Base-by-base conservation (phyloP, 2,797 vertebrate genomes). In the Lepus townsendii region DNA sequence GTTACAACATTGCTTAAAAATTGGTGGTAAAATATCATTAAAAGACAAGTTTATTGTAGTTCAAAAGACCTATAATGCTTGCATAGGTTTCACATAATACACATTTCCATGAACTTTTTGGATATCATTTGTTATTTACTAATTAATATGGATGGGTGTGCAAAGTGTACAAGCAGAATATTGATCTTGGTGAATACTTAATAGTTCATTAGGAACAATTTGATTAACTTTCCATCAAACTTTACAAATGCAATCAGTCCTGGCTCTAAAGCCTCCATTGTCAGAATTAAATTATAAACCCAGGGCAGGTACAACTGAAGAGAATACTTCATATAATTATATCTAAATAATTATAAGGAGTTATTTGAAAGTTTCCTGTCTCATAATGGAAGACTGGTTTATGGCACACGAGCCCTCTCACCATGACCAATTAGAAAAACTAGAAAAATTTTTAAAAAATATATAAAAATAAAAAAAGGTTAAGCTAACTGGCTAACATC, bases 221-320 rank as follows among this genome's bases (percentile, higher is more conserved):
- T 77, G 54, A 88, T 65, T 92, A 22, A 84, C 72, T 95, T 96
- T 27, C 13, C 20, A 69, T 72, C 80, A 69, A 90, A 80, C 20
- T 57, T 88, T 82, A 72, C 22, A 93, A 60, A 75, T 32, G 24
- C 5, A 72, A 22, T 83, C 77, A 83, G 10, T 75, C 63, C 30
- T 68, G 60, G 88, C 30, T 91, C 50, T 22, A 3, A 75, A 62
- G 10, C 27, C 42, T 88, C 72, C 9, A 52, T 19, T 22, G 20
- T 84, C 32, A 73, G 60, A 90, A 73, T 42, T 95, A 62, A 80
- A 72, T 76, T 52, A 35, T 87, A 83, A 83, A 19, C 27, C 38
- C 57, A 91, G 71, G 3, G 20, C 5, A 69, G 17, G 69, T 69
- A 84, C 7, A 52, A 63, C 76, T 47, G 5, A 79, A 57, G 14